These are phyloP conservation scores for Pteronotus mesoamericanus DNA, from an alignment of 2,797 vertebrate species.

Conservation along the genomic window DNA sequence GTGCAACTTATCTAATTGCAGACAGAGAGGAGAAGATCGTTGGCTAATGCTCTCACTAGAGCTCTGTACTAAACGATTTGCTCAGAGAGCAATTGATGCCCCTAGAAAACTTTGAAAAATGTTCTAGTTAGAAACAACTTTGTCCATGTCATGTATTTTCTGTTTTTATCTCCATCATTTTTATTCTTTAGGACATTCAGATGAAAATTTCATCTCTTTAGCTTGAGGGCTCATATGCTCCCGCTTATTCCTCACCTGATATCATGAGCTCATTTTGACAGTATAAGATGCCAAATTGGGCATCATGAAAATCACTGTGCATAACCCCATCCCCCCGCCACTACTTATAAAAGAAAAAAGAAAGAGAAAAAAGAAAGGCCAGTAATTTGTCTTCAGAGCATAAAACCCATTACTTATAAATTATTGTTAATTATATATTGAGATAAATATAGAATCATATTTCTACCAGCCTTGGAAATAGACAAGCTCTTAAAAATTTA, in stretches of 20 bases:
- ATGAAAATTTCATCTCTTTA: conserved; percentile 72
- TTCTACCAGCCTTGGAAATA: conserved; percentile 58
- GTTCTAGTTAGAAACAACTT: conserved; percentile 79
- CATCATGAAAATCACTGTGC: conserved; percentile 44
- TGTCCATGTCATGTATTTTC: conserved; percentile 79
- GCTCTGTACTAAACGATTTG: conserved; percentile 78
- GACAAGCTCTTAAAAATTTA: conserved; percentile 66
- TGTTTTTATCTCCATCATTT: conserved; percentile 79
- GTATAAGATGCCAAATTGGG: conserved; percentile 49
- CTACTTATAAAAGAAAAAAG: neutral
- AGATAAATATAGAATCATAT: conserved; percentile 58
- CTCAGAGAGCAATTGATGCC: conserved; percentile 77
- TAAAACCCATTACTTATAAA: conserved; percentile 62
- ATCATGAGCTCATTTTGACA: conserved; percentile 60
- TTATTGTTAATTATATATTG: conserved; percentile 63
- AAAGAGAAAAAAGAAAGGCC: neutral
- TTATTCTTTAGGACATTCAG: conserved; percentile 75
- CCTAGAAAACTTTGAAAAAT: conserved; percentile 82
- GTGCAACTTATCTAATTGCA: conserved; percentile 77
- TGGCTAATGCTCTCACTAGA: conserved; percentile 74
- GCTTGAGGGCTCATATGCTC: conserved; percentile 72
- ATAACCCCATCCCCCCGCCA: neutral
- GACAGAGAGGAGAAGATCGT: conserved; percentile 63
- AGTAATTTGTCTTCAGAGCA: conserved; percentile 55
- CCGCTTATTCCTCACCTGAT: conserved; percentile 65